These are phyloP conservation scores for Phoebastria nigripes DNA, from an alignment of 2,797 vertebrate genomes.

Conservation along the genomic window DNA sequence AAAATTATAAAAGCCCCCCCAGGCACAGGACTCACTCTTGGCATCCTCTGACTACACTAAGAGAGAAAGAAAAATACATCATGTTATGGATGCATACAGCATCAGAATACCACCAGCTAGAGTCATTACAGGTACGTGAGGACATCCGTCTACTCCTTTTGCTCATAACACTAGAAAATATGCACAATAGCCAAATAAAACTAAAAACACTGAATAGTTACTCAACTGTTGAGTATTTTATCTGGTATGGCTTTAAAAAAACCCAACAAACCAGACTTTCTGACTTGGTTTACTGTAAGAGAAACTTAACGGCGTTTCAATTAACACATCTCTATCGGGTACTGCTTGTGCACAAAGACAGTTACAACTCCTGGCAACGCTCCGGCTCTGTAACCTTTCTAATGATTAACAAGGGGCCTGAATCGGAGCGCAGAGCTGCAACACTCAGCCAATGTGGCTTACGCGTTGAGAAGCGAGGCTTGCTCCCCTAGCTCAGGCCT, in stretches of 20 bases:
- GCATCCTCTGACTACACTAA: background rate
- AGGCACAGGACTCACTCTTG: background rate
- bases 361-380: background rate
- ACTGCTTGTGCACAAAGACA: background rate
- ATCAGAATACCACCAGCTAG: background rate
- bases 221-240: background rate
- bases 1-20: background rate
- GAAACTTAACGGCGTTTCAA: background rate
- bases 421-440: background rate
- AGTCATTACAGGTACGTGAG: background rate
- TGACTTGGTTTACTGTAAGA: background rate
- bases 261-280: background rate
- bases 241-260: background rate
- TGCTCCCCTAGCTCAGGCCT: background rate
- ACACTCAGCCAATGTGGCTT: accelerated
- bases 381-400: background rate
- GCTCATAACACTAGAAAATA: background rate
- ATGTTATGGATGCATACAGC: background rate
- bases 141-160: background rate
- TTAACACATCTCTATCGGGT: background rate
- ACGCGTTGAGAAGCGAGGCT: background rate
- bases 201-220: background rate
- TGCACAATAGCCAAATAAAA: background rate
- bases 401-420: background rate
- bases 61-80: background rate